Conservation (phyloP, 1,140 invertebrate species). For the Leguminivora glycinivorella region DNA sequence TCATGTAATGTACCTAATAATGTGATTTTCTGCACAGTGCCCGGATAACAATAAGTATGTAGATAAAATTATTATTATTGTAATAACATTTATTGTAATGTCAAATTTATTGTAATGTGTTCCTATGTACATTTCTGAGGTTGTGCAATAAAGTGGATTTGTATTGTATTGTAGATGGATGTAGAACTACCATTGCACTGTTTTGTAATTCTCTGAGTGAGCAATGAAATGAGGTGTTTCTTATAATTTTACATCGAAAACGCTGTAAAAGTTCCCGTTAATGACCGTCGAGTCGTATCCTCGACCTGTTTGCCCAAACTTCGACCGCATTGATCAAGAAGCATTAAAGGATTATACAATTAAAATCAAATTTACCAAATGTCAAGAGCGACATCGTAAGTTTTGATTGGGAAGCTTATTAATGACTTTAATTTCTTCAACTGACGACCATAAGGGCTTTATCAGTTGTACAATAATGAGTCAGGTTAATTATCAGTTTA, state of each 20-base stretch:
- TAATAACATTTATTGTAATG: too few relatives aligned
- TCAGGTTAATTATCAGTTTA: background rate
- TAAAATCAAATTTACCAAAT: slow-evolving; percentile 27
- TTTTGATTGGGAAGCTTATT: slow-evolving; percentile 17
- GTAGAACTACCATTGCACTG: too few relatives aligned
- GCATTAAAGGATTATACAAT: slow-evolving; percentile 28
- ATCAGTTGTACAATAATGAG: background rate
- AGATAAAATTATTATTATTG: too few relatives aligned
- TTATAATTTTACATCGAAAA: background rate
- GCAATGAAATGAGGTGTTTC: background rate
- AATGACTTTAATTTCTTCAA: slow-evolving; percentile 15
- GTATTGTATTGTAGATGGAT: too few relatives aligned
- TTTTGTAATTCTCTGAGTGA: too few relatives aligned
- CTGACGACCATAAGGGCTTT: slow-evolving; percentile 11
- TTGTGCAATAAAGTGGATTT: too few relatives aligned
- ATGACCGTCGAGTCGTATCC: slow-evolving; percentile 1
- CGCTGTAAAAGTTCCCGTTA: background rate
- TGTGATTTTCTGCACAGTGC: too few relatives aligned
- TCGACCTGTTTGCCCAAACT: slow-evolving; percentile 26
- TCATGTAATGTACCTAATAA: too few relatives aligned
- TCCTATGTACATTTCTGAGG: too few relatives aligned
- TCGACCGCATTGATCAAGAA: slow-evolving; percentile 24
- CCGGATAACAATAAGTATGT: too few relatives aligned
- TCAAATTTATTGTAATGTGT: too few relatives aligned
- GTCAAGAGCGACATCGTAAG: slow-evolving; percentile 22